Percentiles rank a stretch among this genome's conserved stretches.
Evolutionary conservation across 2,888 invertebrate genomes (phyloP).

Genomic region (Thymelicus acteon): DNA sequence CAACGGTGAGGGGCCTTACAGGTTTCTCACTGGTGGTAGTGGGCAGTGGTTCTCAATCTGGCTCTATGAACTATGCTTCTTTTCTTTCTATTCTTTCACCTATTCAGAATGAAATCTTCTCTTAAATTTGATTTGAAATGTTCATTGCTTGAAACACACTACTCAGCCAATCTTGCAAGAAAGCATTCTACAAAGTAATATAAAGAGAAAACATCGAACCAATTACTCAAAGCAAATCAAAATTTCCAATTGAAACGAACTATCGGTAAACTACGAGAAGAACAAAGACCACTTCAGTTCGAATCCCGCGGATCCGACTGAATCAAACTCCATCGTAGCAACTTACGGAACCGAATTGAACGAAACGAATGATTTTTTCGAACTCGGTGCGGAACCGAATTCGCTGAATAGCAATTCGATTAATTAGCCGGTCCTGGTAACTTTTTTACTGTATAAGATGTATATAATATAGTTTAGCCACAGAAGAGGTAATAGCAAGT

Average conservation of each 20-base stretch:
- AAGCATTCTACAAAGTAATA: too few relatives aligned
- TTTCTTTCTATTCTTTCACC: too few relatives aligned
- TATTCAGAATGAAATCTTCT: too few relatives aligned
- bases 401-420: slow-evolving; percentile 4
- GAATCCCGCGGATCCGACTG: background rate
- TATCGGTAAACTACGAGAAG: slow-evolving; percentile 7
- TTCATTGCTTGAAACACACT: too few relatives aligned
- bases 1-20: too few relatives aligned
- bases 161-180: too few relatives aligned
- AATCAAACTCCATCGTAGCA: slow-evolving; percentile 13
- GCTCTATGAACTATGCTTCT: too few relatives aligned
- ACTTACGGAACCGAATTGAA: background rate
- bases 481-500: too few relatives aligned
- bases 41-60: too few relatives aligned
- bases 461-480: background rate
- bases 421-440: slow-evolving; percentile 1
- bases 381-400: background rate
- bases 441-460: background rate
- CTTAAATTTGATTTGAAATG: too few relatives aligned
- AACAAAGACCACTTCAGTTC: slow-evolving; percentile 13
- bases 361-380: background rate
- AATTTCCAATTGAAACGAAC: slow-evolving; percentile 22
- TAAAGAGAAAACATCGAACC: slow-evolving; percentile 4
- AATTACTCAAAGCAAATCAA: slow-evolving; percentile 23
- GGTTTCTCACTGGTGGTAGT: too few relatives aligned